phyloP scores from a whole-genome alignment of 2,797 vertebrate species.

The Leptatherina wallacei region DNA sequence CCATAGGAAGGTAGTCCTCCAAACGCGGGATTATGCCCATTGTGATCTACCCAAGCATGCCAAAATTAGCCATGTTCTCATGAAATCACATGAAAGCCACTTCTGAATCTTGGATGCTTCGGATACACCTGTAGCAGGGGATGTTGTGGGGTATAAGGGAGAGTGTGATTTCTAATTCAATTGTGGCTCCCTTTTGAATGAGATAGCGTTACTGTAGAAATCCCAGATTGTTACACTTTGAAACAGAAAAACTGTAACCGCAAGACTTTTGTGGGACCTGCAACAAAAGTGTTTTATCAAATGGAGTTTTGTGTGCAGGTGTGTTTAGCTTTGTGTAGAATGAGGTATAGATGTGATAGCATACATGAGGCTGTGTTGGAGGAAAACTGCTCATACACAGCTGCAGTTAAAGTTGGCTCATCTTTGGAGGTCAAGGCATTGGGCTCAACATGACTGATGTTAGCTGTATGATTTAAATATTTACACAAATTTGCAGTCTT shows the following conservation, averaged over 20 bases:
- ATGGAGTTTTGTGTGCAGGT: constrained; percentile 46
- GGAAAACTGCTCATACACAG: constrained; percentile 31
- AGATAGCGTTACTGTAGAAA: constrained; percentile 57
- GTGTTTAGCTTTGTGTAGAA: constrained; percentile 64
- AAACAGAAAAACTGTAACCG: constrained; percentile 70
- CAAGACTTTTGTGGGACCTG: constrained; percentile 64
- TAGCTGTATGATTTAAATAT: not conserved
- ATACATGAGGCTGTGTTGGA: constrained; percentile 29
- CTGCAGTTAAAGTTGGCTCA: constrained; percentile 24
- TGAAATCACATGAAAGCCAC: constrained; percentile 71
- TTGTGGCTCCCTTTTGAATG: constrained; percentile 74
- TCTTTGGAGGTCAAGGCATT: constrained; percentile 31
- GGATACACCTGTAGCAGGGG: constrained; percentile 68
- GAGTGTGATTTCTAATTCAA: constrained; percentile 70
- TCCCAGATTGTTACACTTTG: constrained; percentile 64
- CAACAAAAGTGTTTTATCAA: constrained; percentile 49
- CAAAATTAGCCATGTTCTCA: constrained; percentile 67
- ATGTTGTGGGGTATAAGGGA: constrained; percentile 48
- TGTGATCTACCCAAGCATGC: constrained; percentile 70
- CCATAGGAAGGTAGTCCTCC: constrained; percentile 60
- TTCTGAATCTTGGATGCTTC: constrained; percentile 68
- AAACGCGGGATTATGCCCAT: constrained; percentile 68
- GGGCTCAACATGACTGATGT: constrained; percentile 14
- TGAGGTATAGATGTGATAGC: constrained; percentile 34
- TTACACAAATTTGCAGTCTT: not conserved